These are phyloP conservation scores for Brachylomia viminalis DNA, from an alignment of 2,888 invertebrate genomes.

Conservation along the genomic window DNA sequence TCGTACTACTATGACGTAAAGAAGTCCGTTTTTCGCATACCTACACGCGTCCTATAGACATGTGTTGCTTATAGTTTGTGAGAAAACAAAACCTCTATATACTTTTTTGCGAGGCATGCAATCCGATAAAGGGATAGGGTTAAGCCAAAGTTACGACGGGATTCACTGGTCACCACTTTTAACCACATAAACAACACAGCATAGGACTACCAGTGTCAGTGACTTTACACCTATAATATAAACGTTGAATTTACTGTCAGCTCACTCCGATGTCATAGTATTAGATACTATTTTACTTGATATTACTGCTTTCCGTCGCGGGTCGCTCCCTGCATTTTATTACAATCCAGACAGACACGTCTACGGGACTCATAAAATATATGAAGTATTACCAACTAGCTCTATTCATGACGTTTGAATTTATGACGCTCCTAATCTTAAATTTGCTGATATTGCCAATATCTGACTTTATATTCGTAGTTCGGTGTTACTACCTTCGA, in stretches of 20 bases:
- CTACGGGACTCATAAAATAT: conserved; percentile 70
- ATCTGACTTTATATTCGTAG: conserved; percentile 58
- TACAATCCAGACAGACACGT: conserved; percentile 73
- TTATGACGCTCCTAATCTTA: conserved; percentile 67
- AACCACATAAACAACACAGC: conserved; percentile 53
- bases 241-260: conserved; percentile 68
- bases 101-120: conserved; percentile 19
- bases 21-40: not conserved
- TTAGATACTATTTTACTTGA: conserved; percentile 70
- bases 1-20: not conserved
- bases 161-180: conserved; percentile 34
- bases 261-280: conserved; percentile 63
- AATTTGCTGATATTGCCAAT: conserved; percentile 68
- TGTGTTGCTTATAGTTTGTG: not conserved
- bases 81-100: not conserved
- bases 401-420: conserved; percentile 68
- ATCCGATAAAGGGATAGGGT: conserved; percentile 11
- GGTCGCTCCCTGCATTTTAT: conserved; percentile 74
- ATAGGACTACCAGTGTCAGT: conserved; percentile 32
- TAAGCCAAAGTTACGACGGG: conserved; percentile 37
- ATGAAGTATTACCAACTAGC: conserved; percentile 69
- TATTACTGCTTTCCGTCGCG: conserved; percentile 69
- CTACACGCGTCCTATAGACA: not conserved
- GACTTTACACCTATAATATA: conserved; percentile 61
- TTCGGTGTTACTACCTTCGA: conserved; percentile 40